phyloP scores from a whole-genome alignment of 2,113 vertebrate genomes.

The Gadus macrocephalus region DNA sequence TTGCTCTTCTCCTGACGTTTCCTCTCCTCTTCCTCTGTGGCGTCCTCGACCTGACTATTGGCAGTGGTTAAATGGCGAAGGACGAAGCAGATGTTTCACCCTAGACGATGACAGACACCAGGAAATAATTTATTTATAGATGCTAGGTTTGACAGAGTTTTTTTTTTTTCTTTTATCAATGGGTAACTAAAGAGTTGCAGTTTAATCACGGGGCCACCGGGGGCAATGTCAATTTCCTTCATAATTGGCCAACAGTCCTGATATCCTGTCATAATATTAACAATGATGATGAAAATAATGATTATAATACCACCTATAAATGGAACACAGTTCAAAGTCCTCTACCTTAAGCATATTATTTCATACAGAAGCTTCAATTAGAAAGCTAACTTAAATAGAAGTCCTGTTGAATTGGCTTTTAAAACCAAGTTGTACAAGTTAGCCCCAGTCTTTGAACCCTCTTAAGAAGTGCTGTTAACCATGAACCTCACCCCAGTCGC shows the following conservation, averaged over 20 bases:
- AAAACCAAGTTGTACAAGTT: no score
- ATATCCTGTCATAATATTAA: no score
- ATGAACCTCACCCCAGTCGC: constrained; percentile 6
- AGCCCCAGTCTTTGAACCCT: no score
- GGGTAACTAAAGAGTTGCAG: neutral
- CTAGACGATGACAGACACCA: constrained; percentile 42
- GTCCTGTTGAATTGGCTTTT: constrained; percentile 1
- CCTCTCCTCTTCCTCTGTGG: constrained; percentile 49
- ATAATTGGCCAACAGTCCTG: neutral
- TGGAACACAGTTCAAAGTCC: neutral
- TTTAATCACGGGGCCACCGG: constrained; percentile 42
- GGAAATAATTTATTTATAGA: constrained; percentile 38
- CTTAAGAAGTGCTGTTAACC: no score
- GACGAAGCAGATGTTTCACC: constrained; percentile 36
- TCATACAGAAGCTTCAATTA: no score
- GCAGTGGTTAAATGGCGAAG: constrained; percentile 35
- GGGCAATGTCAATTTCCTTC: constrained; percentile 39
- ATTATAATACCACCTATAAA: neutral
- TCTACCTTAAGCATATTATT: neutral
- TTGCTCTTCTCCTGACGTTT: constrained; percentile 60
- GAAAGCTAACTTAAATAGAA: constrained; percentile 1
- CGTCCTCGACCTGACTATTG: constrained; percentile 40
- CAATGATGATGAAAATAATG: no score
- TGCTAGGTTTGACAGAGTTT: neutral
- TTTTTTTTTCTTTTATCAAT: neutral